These are phyloP conservation scores for Lepilemur septentrionalis DNA, from an alignment of 2,797 vertebrate genomes.

Conservation along the genomic window DNA sequence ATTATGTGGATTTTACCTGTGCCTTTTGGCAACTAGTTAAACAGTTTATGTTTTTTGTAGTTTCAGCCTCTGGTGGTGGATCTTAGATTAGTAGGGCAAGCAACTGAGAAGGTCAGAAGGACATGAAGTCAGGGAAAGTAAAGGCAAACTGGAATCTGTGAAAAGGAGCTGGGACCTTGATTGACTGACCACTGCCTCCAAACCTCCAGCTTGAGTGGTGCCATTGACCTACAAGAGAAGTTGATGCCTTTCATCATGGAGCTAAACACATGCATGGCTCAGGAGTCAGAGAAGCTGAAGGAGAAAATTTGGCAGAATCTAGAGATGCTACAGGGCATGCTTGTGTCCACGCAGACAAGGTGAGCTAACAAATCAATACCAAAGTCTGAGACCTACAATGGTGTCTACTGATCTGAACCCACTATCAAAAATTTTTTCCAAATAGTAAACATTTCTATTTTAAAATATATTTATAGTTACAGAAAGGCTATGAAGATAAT, in stretches of 20 bases:
- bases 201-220: neutral
- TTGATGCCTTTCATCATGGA: neutral
- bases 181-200: neutral
- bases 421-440: neutral
- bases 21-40: neutral
- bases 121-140: neutral
- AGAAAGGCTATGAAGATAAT: neutral
- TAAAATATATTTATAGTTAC: neutral
- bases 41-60: neutral
- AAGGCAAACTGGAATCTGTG: neutral
- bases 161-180: neutral
- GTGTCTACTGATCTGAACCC: accelerated
- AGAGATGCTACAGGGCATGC: neutral
- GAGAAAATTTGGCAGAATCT: neutral
- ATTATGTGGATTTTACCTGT: neutral
- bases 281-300: neutral
- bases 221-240: neutral
- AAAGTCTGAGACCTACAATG: neutral
- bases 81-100: neutral
- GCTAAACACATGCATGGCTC: neutral
- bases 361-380: neutral
- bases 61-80: neutral
- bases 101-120: neutral
- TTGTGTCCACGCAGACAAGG: neutral
- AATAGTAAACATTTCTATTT: neutral